Conservation (phyloP, 2,113 vertebrate species). For the Cynopterus brachyotis region DNA sequence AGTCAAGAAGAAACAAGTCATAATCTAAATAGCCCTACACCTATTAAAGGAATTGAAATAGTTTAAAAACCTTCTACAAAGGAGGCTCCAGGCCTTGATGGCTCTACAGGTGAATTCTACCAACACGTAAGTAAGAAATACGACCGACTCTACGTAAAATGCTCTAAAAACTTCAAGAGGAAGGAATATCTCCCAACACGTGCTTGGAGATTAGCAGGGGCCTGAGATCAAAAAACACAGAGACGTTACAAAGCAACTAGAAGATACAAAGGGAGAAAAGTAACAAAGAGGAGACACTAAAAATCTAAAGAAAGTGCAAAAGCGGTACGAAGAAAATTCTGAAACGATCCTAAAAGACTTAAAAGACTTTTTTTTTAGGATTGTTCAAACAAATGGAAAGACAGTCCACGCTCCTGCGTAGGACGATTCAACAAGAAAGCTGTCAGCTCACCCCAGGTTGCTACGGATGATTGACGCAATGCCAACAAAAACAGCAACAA, state of each 20-base stretch:
- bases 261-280: neutral
- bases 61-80: too few species aligned
- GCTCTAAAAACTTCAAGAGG: too few species aligned
- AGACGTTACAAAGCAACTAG: neutral
- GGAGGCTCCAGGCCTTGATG: too few species aligned
- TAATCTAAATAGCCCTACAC: too few species aligned
- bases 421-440: neutral
- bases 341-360: neutral
- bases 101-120: too few species aligned
- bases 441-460: neutral
- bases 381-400: neutral
- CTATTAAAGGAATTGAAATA: too few species aligned
- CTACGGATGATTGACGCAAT: neutral
- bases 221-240: neutral
- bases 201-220: too few species aligned
- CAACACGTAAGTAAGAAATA: too few species aligned
- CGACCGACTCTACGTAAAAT: too few species aligned
- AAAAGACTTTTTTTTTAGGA: too few species aligned
- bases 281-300: neutral
- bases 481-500: neutral
- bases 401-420: neutral
- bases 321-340: neutral
- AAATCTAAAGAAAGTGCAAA: neutral
- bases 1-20: neutral
- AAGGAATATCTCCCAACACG: too few species aligned